Evolutionary conservation across 1,140 invertebrate species (phyloP).

Genomic region (Telenomus remus): DNA sequence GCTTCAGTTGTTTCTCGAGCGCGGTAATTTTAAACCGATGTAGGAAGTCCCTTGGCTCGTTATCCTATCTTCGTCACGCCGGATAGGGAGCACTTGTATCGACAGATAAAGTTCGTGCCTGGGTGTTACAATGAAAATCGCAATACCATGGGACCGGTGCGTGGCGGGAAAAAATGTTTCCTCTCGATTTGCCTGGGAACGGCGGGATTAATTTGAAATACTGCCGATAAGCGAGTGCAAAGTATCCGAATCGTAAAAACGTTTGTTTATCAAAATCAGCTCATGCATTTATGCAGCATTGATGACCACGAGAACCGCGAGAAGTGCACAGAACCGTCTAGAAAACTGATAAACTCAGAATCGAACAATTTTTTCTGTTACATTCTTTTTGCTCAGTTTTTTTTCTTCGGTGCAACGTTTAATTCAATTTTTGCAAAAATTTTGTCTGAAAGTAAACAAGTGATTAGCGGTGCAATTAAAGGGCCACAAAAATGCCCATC

Average conservation of each 20-base stretch:
- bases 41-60: slow-evolving; percentile 66
- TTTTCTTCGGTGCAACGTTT: no score
- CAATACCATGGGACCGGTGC: slow-evolving; percentile 22
- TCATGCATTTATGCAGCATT: slow-evolving; percentile 4
- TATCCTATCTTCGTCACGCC: slow-evolving; percentile 68
- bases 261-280: slow-evolving; percentile 13
- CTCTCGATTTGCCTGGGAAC: background rate
- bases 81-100: slow-evolving; percentile 59
- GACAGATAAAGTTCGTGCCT: slow-evolving; percentile 45
- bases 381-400: no score
- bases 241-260: slow-evolving; percentile 11
- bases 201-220: slow-evolving; percentile 33
- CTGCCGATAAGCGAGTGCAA: slow-evolving; percentile 16
- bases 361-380: no score
- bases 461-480: no score
- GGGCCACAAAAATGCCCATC: background rate
- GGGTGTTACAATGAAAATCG: slow-evolving; percentile 32
- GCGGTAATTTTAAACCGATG: slow-evolving; percentile 66
- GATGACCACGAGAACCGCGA: no score
- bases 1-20: slow-evolving; percentile 7
- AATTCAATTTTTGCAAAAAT: no score
- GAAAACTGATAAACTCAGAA: no score
- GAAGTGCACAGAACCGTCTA: no score
- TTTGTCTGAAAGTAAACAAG: no score
- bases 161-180: slow-evolving; percentile 6